Percentiles rank a stretch among this genome's conserved stretches.
Evolutionary conservation across 2,113 vertebrate genomes (phyloP).

Genomic region (Atlantisia rogersi): DNA sequence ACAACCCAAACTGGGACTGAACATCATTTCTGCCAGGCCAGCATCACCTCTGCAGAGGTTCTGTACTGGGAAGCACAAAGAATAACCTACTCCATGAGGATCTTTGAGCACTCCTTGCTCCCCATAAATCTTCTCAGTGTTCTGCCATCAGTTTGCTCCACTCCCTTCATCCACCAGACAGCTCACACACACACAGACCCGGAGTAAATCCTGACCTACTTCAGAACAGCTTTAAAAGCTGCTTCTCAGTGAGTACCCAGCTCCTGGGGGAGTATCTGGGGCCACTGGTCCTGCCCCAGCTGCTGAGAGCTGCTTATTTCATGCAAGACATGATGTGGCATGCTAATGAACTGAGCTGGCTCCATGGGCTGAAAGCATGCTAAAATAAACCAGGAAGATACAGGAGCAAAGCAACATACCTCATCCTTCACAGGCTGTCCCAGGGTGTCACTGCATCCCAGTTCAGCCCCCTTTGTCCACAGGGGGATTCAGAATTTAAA

Average conservation of each 20-base stretch:
- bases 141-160: not conserved
- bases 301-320: not conserved
- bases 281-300: not conserved
- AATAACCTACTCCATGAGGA: not conserved
- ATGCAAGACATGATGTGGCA: not conserved
- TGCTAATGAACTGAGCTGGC: not conserved
- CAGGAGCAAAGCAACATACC: not conserved
- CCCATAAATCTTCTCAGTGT: not conserved
- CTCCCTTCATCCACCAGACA: not conserved
- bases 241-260: too few species aligned
- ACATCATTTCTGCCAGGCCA: not conserved
- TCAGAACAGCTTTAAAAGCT: not conserved
- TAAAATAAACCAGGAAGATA: not conserved
- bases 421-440: too few species aligned
- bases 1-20: not conserved
- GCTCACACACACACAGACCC: not conserved
- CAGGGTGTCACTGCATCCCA: not conserved
- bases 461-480: not conserved
- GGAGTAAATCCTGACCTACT: not conserved
- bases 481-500: not conserved
- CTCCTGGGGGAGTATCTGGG: not conserved
- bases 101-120: not conserved
- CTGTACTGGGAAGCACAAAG: accelerated
- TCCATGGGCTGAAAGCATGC: not conserved
- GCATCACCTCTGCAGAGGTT: not conserved